phyloP scores from a whole-genome alignment of 2,797 vertebrate species.

The Neopelma chrysocephalum region DNA sequence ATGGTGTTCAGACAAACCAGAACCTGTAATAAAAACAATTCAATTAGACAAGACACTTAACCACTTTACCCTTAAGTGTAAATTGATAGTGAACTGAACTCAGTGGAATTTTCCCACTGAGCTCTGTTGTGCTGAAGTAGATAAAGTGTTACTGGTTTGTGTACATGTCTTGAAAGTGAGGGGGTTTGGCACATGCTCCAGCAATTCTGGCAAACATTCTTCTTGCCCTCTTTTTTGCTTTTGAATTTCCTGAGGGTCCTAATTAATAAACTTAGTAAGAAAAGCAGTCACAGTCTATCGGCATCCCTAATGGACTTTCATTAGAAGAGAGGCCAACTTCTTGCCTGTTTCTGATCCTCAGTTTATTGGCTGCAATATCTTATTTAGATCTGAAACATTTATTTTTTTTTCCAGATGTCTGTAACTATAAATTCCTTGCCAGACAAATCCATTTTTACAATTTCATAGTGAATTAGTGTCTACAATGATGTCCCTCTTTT shows the following conservation, averaged over 20 bases:
- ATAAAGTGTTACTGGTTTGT: slow-evolving; percentile 18
- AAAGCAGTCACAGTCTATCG: background rate
- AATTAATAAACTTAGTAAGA: slow-evolving; percentile 40
- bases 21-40: slow-evolving; percentile 2
- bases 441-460: background rate
- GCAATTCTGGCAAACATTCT: background rate
- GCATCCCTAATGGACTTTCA: background rate
- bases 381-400: background rate
- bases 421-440: background rate
- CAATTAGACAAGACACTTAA: slow-evolving; percentile 38
- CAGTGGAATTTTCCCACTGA: slow-evolving; percentile 25
- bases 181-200: background rate
- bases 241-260: slow-evolving; percentile 38
- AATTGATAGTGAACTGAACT: slow-evolving; percentile 38
- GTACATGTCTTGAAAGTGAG: background rate
- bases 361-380: background rate
- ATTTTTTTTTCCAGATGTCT: background rate
- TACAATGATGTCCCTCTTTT: background rate
- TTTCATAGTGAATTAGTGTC: background rate
- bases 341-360: background rate
- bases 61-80: slow-evolving; percentile 32
- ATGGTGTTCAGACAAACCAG: slow-evolving; percentile 18
- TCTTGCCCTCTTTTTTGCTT: background rate
- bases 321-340: background rate
- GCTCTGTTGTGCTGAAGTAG: background rate